Base-by-base conservation (phyloP, 35 echinoderm and acorn worm species). In the Holothuria glaberrima region DNA sequence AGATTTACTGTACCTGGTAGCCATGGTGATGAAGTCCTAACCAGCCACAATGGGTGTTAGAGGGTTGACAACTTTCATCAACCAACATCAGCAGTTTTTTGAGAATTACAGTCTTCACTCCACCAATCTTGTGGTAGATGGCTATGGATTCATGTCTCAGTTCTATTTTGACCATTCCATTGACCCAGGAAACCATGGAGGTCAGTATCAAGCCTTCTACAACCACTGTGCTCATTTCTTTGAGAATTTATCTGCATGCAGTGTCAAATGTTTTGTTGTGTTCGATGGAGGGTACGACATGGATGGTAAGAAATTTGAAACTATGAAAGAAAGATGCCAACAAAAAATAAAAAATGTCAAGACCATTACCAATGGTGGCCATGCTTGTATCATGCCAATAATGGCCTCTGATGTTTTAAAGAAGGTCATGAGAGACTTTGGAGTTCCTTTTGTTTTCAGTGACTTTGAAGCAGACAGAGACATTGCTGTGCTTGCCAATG, bases 401-500 rank as follows among this genome's bases (percentile, higher is more conserved):
- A 75, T 94, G 58, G 72, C 68, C 30, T 22, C 58, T 10, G 38
- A 86, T 46, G 86, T 95, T 3, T 86, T 93, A 4, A 88, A 62
- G 83, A 86, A 99, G 48, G 93, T 92, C 14, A 16, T 99, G 16
- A 66, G 71, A 5, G 93, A 93, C 66, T 26, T 93, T 45, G 45
- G 70, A 18, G 63, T 99, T 26, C 80, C 76, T 13, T 99, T 89
- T 90, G 91, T 69, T 35, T 83, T 88, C 35, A 83, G 88, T 90
- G 91, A 99, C 63, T 99, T 99, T 99, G 97, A 99, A 89, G 97
- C 97, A 2, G 97, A 99, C 77, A 80, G 83, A 50, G 97, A 99
- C 30, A 93, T 94, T 48, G 91, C 89, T 28, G 75, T 82, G 0
- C 80, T 99, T 20, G 93, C 93, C 12, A 99, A 99, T 86, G 62